phyloP scores from a whole-genome alignment of 2,113 vertebrate species.

The Ranitomeya imitator region DNA sequence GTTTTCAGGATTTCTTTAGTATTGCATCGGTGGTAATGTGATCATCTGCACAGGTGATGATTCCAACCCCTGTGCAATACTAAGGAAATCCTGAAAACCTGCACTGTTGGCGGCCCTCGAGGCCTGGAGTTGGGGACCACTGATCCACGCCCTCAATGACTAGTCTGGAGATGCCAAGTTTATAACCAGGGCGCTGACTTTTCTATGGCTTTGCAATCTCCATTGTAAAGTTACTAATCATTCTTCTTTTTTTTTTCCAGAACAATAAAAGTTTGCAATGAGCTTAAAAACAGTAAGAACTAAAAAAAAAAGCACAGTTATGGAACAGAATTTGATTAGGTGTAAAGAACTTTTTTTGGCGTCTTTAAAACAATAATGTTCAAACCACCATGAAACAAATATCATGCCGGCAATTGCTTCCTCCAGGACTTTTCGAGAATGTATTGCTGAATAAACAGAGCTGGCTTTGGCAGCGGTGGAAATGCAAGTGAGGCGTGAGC shows the following conservation, averaged over 20 bases:
- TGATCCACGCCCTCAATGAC: background rate
- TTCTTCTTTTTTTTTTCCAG: background rate
- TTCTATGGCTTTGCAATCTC: background rate
- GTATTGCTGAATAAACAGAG: constrained; percentile 51
- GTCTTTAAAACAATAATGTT: constrained; percentile 57
- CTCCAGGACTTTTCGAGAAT: constrained; percentile 51
- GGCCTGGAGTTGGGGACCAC: too few relatives aligned
- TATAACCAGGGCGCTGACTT: background rate
- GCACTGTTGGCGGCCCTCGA: too few relatives aligned
- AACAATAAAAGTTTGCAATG: constrained; percentile 38
- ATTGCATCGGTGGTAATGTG: too few relatives aligned
- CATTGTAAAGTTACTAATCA: background rate
- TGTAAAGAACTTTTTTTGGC: constrained; percentile 53
- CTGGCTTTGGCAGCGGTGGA: constrained; percentile 38
- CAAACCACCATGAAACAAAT: constrained; percentile 57
- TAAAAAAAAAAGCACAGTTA: constrained; percentile 22
- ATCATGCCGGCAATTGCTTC: constrained; percentile 49
- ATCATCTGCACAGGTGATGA: too few relatives aligned
- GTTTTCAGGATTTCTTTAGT: too few relatives aligned
- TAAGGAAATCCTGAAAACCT: too few relatives aligned
- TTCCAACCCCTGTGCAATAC: too few relatives aligned
- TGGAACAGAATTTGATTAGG: constrained; percentile 43
- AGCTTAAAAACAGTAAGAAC: constrained; percentile 32
- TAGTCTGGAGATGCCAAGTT: background rate
- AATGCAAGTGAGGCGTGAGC: constrained; percentile 48